Base-by-base conservation (phyloP, 1,140 invertebrate species). In the Meloidogyne floridensis region DNA sequence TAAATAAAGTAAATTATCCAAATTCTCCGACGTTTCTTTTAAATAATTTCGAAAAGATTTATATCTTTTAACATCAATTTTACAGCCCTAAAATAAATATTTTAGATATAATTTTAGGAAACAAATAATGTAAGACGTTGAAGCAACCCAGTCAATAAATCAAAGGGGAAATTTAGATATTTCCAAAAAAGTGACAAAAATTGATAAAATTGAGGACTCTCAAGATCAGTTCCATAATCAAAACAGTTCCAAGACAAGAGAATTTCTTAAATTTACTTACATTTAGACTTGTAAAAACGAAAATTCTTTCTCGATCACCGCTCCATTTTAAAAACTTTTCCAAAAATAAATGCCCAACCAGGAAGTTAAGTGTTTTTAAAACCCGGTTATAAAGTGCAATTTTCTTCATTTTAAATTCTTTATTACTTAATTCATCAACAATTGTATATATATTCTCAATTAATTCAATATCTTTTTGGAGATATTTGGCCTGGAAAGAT, bases 381-480 rank as follows among this genome's bases (percentile, higher is more conserved):
- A 65, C n/a, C 59, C 59, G n/a, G n/a, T n/a, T 6, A 65, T n/a
- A 65, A 65, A 65, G 59, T n/a, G 15, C 5, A 6, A n/a, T 7
- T 65, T 4, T 65, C 7, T 18, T 59, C 5, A 65, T 65, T n/a
- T 65, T n/a, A n/a, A 65, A n/a, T 65, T 65, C 47, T 47, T 47
- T 47, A 47, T 47, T 47, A 47, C 7, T 65, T 65, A 65, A 65
- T 65, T n/a, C 59, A 8, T 65, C n/a, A n/a, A 65, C 2, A 2
- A 65, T 65, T 65, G n/a, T 65, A 65, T 65, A 65, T n/a, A 65
- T 65, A 7, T n/a, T n/a, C 4, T 6, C n/a, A 65, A 65, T 7
- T 65, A 65, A n/a, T 65, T 65, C n/a, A n/a, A 65, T n/a, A 65
- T 65, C 59, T n/a, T 65, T n/a, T 65, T 65, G 59, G n/a, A 65